Evolutionary conservation across 2,797 vertebrate genomes (phyloP).

Genomic region (Pipistrellus pygmaeus): DNA sequence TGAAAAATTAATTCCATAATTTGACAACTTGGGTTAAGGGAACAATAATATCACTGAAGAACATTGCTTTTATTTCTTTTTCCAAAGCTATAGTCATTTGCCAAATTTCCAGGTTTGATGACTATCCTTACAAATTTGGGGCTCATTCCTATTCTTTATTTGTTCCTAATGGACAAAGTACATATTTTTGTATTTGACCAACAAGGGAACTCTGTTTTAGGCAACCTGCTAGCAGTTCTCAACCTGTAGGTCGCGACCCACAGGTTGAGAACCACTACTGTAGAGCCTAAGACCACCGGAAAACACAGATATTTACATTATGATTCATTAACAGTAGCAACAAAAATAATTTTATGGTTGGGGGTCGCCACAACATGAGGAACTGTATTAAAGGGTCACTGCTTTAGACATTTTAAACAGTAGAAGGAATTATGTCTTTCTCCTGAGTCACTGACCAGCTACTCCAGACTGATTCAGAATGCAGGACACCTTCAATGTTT

Average conservation of each 20-base stretch:
- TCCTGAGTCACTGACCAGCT: neutral
- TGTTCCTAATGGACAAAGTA: neutral
- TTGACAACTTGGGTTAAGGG: neutral
- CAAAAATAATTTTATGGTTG: too few species aligned
- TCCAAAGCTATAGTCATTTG: neutral
- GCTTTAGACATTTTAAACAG: slow-evolving; percentile 1
- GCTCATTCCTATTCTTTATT: neutral
- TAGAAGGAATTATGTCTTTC: neutral
- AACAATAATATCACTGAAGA: neutral
- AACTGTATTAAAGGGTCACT: too few species aligned
- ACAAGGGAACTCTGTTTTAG: neutral
- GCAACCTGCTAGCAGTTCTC: too few species aligned
- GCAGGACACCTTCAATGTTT: neutral
- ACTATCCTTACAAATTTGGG: neutral
- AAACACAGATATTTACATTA: too few species aligned
- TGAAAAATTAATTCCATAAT: neutral
- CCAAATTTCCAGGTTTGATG: neutral
- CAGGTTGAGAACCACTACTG: too few species aligned
- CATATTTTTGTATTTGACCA: neutral
- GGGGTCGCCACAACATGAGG: too few species aligned
- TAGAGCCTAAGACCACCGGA: too few species aligned
- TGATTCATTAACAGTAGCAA: too few species aligned
- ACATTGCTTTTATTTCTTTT: neutral
- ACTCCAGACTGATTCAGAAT: neutral
- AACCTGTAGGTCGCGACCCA: too few species aligned